Base-by-base conservation (phyloP, 2,888 invertebrate species). In the Agriopis marginaria region DNA sequence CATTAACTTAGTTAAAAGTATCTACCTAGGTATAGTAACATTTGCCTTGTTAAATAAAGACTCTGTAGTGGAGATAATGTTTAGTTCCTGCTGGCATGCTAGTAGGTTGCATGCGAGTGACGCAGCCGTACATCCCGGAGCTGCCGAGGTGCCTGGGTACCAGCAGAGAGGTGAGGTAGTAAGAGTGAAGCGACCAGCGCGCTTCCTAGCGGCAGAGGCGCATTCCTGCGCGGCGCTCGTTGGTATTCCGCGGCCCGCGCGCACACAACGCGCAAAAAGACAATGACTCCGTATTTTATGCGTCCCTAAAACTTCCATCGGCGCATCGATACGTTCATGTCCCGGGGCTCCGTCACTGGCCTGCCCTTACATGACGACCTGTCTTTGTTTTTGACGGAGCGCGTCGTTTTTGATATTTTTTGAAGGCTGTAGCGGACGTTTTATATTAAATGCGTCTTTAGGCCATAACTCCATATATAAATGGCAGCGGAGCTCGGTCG, bases 281-380 rank as follows among this genome's bases (percentile, higher is more conserved):
- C 92, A 90, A 91, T 89, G 90, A 89, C 88, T 89, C 82, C 86
- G 88, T 89, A 92, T 91, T 89, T 89, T 90, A 91, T 91, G 87
- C 85, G 89, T 87, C 87, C 88, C 88, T 88, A 91, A 92, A 91
- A 88, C 89, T 91, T 90, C 86, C 88, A 89, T 89, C 89, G 86
- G 85, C 83, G 89, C 83, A 89, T 90, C 86, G 92, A 89, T 89
- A 83, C 87, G 86, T 86, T 14, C 32, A 8, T 14, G 23, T 10
- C 54, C 49, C 55, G n/a, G 6, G 7, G 50, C 54, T 8, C 50
- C 59, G 14, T 50, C 55, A 58, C 60, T 17, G 50, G 84, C 82
- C 80, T 84, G 83, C 83, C 85, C 83, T 84, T 86, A 86, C 87
- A 86, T 83, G 86, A 87, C 82, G 83, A 77, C 76, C 68, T 75